Base-by-base conservation (phyloP, 2,888 invertebrate genomes). In the Yponomeuta evonymella region DNA sequence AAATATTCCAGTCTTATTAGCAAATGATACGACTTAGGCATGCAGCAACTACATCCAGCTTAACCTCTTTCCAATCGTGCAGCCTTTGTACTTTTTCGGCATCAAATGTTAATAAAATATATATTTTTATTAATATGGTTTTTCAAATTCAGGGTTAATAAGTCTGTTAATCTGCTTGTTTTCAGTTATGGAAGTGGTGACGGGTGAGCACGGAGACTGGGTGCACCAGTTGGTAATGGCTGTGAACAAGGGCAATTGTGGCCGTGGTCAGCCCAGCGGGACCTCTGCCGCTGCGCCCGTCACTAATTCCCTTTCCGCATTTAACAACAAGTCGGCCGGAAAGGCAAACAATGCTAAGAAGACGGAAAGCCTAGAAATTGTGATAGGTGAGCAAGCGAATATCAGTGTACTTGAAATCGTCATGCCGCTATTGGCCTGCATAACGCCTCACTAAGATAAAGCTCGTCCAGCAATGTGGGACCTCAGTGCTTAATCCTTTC, bases 111-210 rank as follows among this genome's bases (percentile, higher is more conserved):
- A n/a, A n/a, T n/a, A n/a, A n/a, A n/a, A n/a, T n/a, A n/a, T n/a
- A n/a, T n/a, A n/a, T n/a, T n/a, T n/a, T 23, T 23, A 23, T 23
- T 23, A 23, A 23, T 23, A 36, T 36, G 5, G 36, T 36, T 4
- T 5, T 36, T 36, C 36, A 36, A 36, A 36, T 36, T 36, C 36
- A 36, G 43, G 43, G 43, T 6, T 43, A 43, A 43, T 43, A 1
- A 1, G 43, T 43, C 43, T 43, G 43, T 43, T 43, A 43, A 43
- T 43, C 43, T 43, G 43, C 73, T 74, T 62, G 72, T 64, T 89
- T 93, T 36, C 89, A 97, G 98, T 98, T 70, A 97, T 98, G 95
- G 98, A 98, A 87, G 97, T 98, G 65, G 98, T 98, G 0, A 96
- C 97, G 70, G 98, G 98, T 0, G 98, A 98, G 83, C 98, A 98